Base-by-base conservation (phyloP, 2,797 vertebrate species). In the Peromyscus aztecus region DNA sequence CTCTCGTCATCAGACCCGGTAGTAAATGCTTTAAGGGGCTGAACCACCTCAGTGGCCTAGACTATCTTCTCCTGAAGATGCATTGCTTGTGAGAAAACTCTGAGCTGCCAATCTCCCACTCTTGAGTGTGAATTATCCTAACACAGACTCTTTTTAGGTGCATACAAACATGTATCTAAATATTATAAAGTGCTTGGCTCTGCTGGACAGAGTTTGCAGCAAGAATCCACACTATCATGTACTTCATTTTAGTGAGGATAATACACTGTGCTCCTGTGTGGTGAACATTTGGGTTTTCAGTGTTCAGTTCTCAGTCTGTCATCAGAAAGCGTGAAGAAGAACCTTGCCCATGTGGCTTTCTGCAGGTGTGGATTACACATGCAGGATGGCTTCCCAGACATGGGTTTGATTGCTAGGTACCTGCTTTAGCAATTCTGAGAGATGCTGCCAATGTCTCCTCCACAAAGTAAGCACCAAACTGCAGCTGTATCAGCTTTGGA, bases 361-460 rank as follows among this genome's bases (percentile, higher is more conserved):
- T 43, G 80, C 76, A 82, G 43, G 67, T 90, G 52, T n/a, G 0
- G 37, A 12, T 34, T n/a, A 6, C 13, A 17, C 16, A 49, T 16
- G 13, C 57, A 61, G 55, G 67, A 63, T 80, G 11, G 81, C 63
- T 82, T 86, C 57, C 88, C 88, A 95, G 85, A 71, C 75, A 34
- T 4, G 40, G 46, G 40, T 12, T 46, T 67, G 61, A 29, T 52
- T 73, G n/a, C 67, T 91, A 49, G 13, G 13, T 69, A 40, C 88
- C 81, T 76, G 40, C 19, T 21, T 76, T 87, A 85, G 67, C 89
- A 29, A 92, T 91, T 96, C 49, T 3, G 40, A 89, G 82, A 95
- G 73, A 59, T 0, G 27, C 0, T 65, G 85, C 57, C 91, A 81
- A 24, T 29, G 94, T 80, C 31, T 40, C 37, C 17, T 69, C 27